phyloP scores from a whole-genome alignment of 1,140 invertebrate genomes.

The Lordiphosa clarofinis region DNA sequence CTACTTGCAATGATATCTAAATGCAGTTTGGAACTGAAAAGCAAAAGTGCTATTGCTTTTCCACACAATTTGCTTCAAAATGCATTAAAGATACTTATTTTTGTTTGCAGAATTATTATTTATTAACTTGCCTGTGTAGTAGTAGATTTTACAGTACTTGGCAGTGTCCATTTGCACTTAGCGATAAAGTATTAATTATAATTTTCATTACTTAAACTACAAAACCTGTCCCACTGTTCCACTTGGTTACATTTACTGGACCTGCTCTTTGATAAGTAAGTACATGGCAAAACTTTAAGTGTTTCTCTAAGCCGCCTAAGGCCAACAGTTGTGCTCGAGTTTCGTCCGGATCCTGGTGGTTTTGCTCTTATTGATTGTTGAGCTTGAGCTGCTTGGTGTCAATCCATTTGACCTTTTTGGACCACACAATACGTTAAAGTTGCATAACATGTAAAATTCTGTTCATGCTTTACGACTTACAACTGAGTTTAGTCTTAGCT shows the following conservation, averaged over 20 bases:
- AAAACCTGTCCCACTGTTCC: conserved; percentile 12
- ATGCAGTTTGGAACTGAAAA: too few species aligned
- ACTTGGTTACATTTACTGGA: conserved; percentile 11
- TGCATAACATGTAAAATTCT: conserved; percentile 61
- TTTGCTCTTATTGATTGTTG: conserved; percentile 28
- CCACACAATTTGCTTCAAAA: too few species aligned
- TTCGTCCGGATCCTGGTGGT: conserved; percentile 5
- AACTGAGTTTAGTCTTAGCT: conserved; percentile 39
- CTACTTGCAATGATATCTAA: too few species aligned
- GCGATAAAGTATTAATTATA: too few species aligned
- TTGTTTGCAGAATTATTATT: too few species aligned
- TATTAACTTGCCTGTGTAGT: too few species aligned
- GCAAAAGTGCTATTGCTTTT: too few species aligned
- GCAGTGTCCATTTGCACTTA: too few species aligned
- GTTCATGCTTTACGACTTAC: conserved; percentile 30
- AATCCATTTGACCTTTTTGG: conserved; percentile 28
- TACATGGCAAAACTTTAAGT: conserved; percentile 9
- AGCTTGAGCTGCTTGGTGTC: conserved; percentile 16
- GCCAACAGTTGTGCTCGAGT: conserved; percentile 15
- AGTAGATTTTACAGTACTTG: too few species aligned
- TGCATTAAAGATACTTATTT: too few species aligned
- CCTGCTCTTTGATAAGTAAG: conserved; percentile 13
- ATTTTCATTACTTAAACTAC: too few species aligned
- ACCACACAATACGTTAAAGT: conserved; percentile 39
- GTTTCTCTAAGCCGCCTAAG: conserved; percentile 33